Percentiles rank a stretch among this genome's conserved stretches.
These are phyloP conservation scores for Orussus abietinus DNA, from an alignment of 1,140 invertebrate genomes.

Conservation along the genomic window DNA sequence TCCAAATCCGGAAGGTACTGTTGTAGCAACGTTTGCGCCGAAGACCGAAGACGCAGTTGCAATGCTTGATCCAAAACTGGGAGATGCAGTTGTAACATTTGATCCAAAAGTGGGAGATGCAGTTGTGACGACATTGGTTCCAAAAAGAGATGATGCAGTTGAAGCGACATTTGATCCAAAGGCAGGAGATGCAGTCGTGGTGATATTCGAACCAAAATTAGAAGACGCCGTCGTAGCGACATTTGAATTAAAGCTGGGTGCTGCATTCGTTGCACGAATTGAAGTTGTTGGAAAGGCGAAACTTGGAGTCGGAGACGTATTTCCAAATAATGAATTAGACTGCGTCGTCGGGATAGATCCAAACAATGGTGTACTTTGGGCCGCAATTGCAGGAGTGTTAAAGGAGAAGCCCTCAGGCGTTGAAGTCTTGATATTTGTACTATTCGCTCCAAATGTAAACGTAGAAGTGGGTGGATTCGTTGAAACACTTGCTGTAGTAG, in stretches of 20 bases:
- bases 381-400: too few species aligned
- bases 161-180: constrained; percentile 13
- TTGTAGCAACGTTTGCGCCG: neutral
- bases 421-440: too few species aligned
- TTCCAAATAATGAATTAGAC: neutral
- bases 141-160: constrained; percentile 3
- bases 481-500: too few species aligned
- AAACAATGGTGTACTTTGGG: too few species aligned
- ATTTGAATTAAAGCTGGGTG: constrained; percentile 8
- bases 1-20: too few species aligned
- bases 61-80: constrained; percentile 10
- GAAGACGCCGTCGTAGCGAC: neutral
- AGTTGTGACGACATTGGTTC: constrained; percentile 7
- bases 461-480: too few species aligned
- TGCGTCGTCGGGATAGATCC: too few species aligned
- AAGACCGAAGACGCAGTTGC: constrained; percentile 1
- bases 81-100: neutral
- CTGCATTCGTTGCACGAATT: neutral
- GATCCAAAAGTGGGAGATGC: constrained; percentile 6
- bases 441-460: too few species aligned
- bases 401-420: too few species aligned
- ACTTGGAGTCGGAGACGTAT: neutral
- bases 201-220: constrained; percentile 13
- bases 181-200: neutral
- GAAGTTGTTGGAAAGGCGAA: neutral